These are phyloP conservation scores for Pogonocherus hispidulus DNA, from an alignment of 2,888 invertebrate genomes.

Conservation along the genomic window DNA sequence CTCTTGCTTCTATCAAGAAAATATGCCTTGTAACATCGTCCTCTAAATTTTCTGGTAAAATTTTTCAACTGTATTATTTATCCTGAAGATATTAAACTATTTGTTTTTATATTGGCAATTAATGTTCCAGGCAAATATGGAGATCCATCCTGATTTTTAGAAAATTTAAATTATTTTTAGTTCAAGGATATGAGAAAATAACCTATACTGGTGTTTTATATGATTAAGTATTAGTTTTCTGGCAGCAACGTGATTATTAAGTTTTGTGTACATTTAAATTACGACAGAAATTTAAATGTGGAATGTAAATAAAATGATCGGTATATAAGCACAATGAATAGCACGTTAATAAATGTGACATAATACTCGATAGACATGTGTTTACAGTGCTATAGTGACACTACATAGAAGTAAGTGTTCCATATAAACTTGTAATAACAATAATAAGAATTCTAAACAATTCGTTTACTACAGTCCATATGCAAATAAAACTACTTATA, in stretches of 20 bases:
- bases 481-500: no score
- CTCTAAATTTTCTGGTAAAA: no score
- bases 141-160: no score
- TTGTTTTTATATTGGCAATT: no score
- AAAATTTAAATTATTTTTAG: no score
- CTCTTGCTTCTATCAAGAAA: no score
- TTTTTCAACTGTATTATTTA: no score
- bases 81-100: no score
- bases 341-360: background rate
- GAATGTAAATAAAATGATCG: constrained; percentile 30
- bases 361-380: background rate
- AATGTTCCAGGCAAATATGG: no score
- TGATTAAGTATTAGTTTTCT: constrained; percentile 48
- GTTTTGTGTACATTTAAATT: constrained; percentile 38
- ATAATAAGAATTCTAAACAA: no score
- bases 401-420: background rate
- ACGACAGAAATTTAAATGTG: background rate
- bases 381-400: background rate
- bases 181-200: constrained; percentile 2
- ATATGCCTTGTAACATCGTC: no score
- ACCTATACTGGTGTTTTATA: constrained; percentile 31
- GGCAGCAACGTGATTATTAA: constrained; percentile 51
- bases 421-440: background rate
- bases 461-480: no score
- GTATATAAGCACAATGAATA: constrained; percentile 19